A percentile compares a stretch with the other conserved stretches of the same genome.
These are phyloP conservation scores for Lynx canadensis DNA, from an alignment of 2,113 vertebrate species.

Conservation along the genomic window DNA sequence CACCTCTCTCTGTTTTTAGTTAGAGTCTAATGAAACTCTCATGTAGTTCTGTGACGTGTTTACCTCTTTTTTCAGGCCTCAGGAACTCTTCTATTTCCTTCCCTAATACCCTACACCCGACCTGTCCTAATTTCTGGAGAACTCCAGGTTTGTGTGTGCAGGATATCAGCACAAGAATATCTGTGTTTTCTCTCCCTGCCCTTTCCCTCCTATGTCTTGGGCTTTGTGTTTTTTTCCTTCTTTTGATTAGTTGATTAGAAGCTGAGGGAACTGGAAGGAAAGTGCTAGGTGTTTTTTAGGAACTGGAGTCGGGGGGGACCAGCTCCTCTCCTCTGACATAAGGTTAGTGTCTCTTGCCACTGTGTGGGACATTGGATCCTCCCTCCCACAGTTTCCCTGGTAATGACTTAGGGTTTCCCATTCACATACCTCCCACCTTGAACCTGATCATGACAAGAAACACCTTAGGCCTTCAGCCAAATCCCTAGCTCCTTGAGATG, in stretches of 20 bases:
- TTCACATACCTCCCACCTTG: not conserved
- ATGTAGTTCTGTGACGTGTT: constrained; percentile 89
- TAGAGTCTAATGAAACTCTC: constrained; percentile 88
- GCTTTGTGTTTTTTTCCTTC: constrained; percentile 47
- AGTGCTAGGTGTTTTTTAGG: constrained; percentile 38
- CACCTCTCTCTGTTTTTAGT: constrained; percentile 86
- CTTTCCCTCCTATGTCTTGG: constrained; percentile 25
- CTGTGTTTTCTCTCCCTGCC: constrained; percentile 34
- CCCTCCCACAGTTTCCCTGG: not conserved
- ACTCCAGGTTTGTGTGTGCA: constrained; percentile 52
- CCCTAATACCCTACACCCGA: not conserved
- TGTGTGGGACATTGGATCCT: not conserved
- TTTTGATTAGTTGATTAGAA: constrained; percentile 55
- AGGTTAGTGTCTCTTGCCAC: constrained; percentile 45
- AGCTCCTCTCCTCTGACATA: not conserved
- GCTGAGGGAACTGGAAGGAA: constrained; percentile 48
- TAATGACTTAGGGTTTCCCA: not conserved
- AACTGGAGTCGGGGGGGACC: not conserved
- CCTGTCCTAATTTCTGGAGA: constrained; percentile 64
- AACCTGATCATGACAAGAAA: constrained; percentile 40
- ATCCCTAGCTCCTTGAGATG: constrained; percentile 17
- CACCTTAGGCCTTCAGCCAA: constrained; percentile 27
- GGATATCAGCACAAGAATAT: constrained; percentile 29
- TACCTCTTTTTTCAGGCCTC: constrained; percentile 84
- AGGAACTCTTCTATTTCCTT: constrained; percentile 77